Base-by-base conservation (phyloP, 2,888 invertebrate genomes). In the Rhagium mordax region DNA sequence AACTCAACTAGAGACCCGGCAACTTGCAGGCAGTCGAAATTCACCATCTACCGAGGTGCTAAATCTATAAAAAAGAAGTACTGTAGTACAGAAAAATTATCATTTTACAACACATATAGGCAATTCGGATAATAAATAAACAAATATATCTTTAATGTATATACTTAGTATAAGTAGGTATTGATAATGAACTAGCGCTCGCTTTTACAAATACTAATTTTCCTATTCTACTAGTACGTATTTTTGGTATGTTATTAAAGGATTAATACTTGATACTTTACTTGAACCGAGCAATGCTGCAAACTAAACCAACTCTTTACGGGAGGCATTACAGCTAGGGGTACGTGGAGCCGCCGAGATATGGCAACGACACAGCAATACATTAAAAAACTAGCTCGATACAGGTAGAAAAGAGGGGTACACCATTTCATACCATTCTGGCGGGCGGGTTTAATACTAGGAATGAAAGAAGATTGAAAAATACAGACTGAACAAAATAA, bases 261-360 rank as follows among this genome's bases (percentile, higher is more conserved):
- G 60, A 68, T 53, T 64, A 64, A 29, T 59, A 72, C 59, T 76
- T 73, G 53, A 51, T 74, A 74, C 73, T 75, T 73, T 72, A 77
- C 72, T 65, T 75, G 76, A 75, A 74, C 77, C 76, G 78, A 77
- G 79, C 79, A 76, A 80, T 83, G 80, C 80, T 83, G 82, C 84
- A 85, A 84, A 84, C 84, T 84, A 85, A 84, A 76, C 77, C 83
- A 85, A 84, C 82, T 84, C 77, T 68, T 83, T 85, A 84, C 83
- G 76, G 84, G 84, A 84, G 82, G 83, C 85, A 84, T 83, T 68
- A 75, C 78, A 76, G 65, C 75, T 78, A 78, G 61, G 74, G 70
- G 53, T 67, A 41, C 59, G 55, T 64, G 49, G 66, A 53, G 74
- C 69, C 55, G 75, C 73, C 75, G 47, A 60, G 62, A 74, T 61